Evolutionary conservation across 64 coral and sea anemone species (phyloP), one percentile per base, ranked within the genome.

Genomic region (Acropora tenuis): DNA sequence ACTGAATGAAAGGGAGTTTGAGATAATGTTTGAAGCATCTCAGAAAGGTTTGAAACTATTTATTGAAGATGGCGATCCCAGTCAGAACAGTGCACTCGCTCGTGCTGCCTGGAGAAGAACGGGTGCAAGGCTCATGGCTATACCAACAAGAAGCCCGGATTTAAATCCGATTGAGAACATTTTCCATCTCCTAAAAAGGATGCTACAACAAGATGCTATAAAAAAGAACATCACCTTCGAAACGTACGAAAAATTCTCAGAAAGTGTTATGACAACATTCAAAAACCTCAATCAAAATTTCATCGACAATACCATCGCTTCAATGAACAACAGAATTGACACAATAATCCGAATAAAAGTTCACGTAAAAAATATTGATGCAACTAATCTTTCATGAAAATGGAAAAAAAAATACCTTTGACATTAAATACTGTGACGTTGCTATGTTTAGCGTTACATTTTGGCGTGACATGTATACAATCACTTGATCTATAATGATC

Each of bases 81-180:
- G 53, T 45, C n/a, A 84, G 42, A 84, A 84, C 44, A 43, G n/a
- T 15, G 59, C 81, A 8, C 30, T 65, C 52, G 60, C 82, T 66
- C 63, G 61, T 59, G 79, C 79, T 12, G 61, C 82, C 53, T 66
- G 49, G 49, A 55, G 43, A 6, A 55, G 52, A 19, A 43, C 41
- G 0, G 41, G 58, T 20, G 79, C 52, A 30, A 30, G 30, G 30
- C 30, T 30, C 30, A 30, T 30, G 30, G 30, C 30, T 30, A 30
- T 30, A 30, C 49, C 79, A 59, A 48, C 79, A 8, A 19, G 79
- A 8, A 59, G 18, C 18, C 8, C 41, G 52, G 79, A 82, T 16
- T 19, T 82, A 58, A 82, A 82, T 82, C 76, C 59, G 1, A 90
- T 80, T 90, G 88, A 69, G 69, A 90, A 81, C 20, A 48, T 81